Conservation (phyloP, 37 sponge, comb jelly and placozoan species). For the Haliclona indistincta region DNA sequence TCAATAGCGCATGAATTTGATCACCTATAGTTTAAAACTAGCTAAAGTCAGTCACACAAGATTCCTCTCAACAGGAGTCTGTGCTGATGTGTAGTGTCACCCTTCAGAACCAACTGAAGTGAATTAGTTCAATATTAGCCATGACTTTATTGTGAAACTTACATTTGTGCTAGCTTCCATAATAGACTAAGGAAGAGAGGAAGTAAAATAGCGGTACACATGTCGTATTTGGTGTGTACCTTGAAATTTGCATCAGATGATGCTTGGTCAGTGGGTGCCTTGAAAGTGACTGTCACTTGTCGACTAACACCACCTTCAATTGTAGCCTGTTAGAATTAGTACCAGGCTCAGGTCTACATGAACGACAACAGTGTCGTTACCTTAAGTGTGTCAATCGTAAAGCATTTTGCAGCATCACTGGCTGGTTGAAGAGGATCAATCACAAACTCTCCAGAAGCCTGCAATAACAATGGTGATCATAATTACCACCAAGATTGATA, state of each 20-base stretch:
- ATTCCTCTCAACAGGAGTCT: too few species aligned
- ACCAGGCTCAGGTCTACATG: background rate
- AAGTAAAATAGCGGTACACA: too few species aligned
- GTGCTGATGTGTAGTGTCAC: slow-evolving; percentile 21
- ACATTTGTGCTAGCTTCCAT: slow-evolving; percentile 49
- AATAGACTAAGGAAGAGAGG: too few species aligned
- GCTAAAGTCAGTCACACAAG: too few species aligned
- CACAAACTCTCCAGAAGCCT: slow-evolving; percentile 52
- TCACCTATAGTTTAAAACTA: too few species aligned
- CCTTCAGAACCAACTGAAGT: slow-evolving; percentile 59
- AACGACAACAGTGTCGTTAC: slow-evolving; percentile 5
- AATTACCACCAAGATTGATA: background rate
- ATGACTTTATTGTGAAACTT: slow-evolving; percentile 10
- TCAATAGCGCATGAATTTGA: too few species aligned
- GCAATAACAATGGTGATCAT: background rate
- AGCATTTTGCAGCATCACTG: slow-evolving; percentile 43
- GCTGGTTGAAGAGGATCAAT: slow-evolving; percentile 59
- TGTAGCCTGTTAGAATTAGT: slow-evolving; percentile 17
- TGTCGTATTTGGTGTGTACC: too few species aligned
- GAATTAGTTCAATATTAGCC: background rate
- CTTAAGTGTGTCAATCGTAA: slow-evolving; percentile 75
- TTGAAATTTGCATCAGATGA: too few species aligned
- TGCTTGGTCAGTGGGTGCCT: slow-evolving; percentile 37
- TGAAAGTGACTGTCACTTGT: slow-evolving; percentile 54
- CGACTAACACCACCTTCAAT: slow-evolving; percentile 57